A percentile compares a stretch with the other conserved stretches of the same genome.
Evolutionary conservation across 2,797 vertebrate genomes (phyloP).

Genomic region (Graptemys geographica): DNA sequence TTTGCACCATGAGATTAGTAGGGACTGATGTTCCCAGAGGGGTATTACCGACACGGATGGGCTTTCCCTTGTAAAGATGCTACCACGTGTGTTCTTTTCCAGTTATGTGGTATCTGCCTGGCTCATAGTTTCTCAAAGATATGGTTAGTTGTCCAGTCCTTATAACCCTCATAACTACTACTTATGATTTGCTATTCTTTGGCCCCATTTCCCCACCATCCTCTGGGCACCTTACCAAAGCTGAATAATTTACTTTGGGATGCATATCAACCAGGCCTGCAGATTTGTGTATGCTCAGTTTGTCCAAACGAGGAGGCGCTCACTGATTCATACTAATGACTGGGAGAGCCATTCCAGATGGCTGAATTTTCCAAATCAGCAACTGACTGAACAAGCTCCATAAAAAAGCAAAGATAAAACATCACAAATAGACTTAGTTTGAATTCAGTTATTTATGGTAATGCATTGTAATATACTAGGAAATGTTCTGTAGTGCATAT

Average conservation of each 20-base stretch:
- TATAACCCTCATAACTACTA: background rate
- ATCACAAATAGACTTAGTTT: constrained; percentile 53
- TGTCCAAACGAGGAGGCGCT: background rate
- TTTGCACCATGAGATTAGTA: background rate
- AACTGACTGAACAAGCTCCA: constrained; percentile 39
- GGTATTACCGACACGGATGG: background rate
- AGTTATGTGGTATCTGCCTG: background rate
- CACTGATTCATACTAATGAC: background rate
- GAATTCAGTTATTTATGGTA: constrained; percentile 72
- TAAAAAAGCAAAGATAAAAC: constrained; percentile 44
- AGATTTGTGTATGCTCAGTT: background rate
- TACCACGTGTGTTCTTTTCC: background rate
- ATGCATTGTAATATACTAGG: constrained; percentile 62
- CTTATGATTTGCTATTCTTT: background rate
- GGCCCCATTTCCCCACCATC: background rate
- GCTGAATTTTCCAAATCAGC: constrained; percentile 29
- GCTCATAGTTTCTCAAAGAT: background rate
- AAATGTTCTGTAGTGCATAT: constrained; percentile 36
- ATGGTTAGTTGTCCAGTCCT: background rate
- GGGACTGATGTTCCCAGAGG: background rate
- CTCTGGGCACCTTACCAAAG: background rate
- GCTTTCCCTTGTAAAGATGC: background rate
- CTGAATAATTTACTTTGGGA: background rate
- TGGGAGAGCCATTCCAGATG: constrained; percentile 13
- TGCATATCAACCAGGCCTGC: background rate